Conservation (phyloP, 2,113 vertebrate species). For the Pica pica region DNA sequence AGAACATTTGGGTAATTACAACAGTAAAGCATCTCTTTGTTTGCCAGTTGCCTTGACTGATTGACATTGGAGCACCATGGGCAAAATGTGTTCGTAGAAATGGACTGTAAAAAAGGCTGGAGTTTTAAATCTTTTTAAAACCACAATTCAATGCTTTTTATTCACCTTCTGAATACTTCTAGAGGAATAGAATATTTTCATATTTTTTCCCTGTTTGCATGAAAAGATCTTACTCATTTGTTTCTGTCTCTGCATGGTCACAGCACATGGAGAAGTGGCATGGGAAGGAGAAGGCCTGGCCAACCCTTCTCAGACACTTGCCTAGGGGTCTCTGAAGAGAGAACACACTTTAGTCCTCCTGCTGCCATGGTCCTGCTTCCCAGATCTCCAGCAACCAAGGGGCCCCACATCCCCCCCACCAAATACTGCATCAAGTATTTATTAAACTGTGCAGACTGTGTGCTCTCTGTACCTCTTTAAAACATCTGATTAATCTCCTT, state of each 20-base stretch:
- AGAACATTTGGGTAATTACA: slow-evolving; percentile 15
- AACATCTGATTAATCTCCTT: background rate
- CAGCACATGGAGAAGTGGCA: background rate
- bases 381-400: accelerated
- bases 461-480: background rate
- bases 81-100: background rate
- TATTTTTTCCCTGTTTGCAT: background rate
- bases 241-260: background rate
- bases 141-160: background rate
- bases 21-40: background rate
- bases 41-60: background rate
- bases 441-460: background rate
- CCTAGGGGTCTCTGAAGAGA: background rate
- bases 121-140: background rate
- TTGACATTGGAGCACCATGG: background rate
- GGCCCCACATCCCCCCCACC: accelerated
- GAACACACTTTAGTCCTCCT: background rate
- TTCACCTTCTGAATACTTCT: background rate
- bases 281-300: accelerated
- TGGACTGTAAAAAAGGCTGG: background rate
- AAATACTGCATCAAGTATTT: background rate
- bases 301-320: background rate
- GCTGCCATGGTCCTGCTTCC: background rate
- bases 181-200: background rate
- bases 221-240: background rate